Evolutionary conservation across 2,797 vertebrate genomes (phyloP).

Genomic region (Cuniculus paca): DNA sequence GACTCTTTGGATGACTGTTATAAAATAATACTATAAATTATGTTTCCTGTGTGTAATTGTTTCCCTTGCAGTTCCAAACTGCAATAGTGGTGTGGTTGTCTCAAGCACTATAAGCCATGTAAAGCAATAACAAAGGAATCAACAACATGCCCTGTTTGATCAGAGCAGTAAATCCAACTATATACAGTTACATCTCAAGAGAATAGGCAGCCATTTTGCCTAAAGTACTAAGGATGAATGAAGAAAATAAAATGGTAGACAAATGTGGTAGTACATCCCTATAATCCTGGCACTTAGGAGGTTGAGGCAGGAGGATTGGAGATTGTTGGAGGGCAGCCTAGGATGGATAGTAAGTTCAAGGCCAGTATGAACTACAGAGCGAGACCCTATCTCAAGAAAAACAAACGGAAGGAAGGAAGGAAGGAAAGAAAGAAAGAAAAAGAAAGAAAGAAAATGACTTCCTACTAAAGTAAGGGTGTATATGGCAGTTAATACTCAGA

Average conservation of each 20-base stretch:
- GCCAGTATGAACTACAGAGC: background rate
- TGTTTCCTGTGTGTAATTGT: too few species aligned
- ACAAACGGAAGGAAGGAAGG: background rate
- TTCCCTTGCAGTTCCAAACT: too few species aligned
- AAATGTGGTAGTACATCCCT: background rate
- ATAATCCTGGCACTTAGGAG: background rate
- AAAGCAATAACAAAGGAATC: constrained; percentile 64
- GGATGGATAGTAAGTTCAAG: background rate
- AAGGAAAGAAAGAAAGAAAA: too few species aligned
- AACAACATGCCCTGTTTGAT: constrained; percentile 58
- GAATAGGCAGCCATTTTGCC: constrained; percentile 39
- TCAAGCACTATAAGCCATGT: constrained; percentile 59
- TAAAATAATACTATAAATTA: too few species aligned
- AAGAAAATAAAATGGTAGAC: constrained; percentile 44
- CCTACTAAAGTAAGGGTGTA: background rate
- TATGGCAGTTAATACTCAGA: constrained; percentile 23
- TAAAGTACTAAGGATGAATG: background rate
- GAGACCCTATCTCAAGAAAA: background rate
- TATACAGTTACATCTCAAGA: constrained; percentile 31
- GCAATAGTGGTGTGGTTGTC: constrained; percentile 39
- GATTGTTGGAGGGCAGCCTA: background rate
- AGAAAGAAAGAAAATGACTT: constrained; percentile 28
- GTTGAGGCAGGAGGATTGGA: background rate
- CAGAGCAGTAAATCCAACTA: constrained; percentile 65
- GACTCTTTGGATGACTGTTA: too few species aligned